Percentiles rank a stretch among this genome's conserved stretches.
Evolutionary conservation across 2,797 vertebrate species (phyloP).

Genomic region (Eleutherodactylus coqui): DNA sequence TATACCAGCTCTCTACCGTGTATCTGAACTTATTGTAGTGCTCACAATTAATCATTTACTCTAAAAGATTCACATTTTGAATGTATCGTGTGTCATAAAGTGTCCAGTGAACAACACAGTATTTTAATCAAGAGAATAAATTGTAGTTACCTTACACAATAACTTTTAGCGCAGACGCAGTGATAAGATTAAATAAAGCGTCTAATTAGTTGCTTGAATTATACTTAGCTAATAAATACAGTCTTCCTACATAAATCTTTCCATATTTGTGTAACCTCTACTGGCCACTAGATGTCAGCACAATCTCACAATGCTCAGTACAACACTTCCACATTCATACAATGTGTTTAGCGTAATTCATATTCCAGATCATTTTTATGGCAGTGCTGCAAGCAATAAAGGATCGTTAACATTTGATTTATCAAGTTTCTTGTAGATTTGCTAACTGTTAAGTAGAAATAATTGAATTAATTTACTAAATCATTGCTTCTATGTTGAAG

Average conservation of each 20-base stretch:
- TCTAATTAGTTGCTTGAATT: background rate
- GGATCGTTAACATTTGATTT: conserved; percentile 41
- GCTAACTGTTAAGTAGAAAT: conserved; percentile 16
- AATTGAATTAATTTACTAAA: conserved; percentile 18
- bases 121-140: too few relatives aligned
- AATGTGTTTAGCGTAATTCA: conserved; percentile 13
- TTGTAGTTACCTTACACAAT: too few relatives aligned
- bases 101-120: background rate
- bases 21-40: too few relatives aligned
- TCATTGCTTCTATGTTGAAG: background rate
- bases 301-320: background rate
- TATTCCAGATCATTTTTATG: background rate
- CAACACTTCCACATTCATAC: background rate
- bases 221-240: background rate
- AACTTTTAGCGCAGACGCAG: too few relatives aligned
- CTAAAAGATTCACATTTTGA: too few relatives aligned
- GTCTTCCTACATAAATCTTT: background rate
- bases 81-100: too few relatives aligned
- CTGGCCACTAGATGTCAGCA: conserved; percentile 15
- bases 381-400: conserved; percentile 26
- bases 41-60: too few relatives aligned
- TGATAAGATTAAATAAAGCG: too few relatives aligned
- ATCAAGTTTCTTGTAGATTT: conserved; percentile 24
- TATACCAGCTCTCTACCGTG: too few relatives aligned
- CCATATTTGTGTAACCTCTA: background rate